phyloP scores from a whole-genome alignment of 2,797 vertebrate species.

The Gorsachius magnificus region DNA sequence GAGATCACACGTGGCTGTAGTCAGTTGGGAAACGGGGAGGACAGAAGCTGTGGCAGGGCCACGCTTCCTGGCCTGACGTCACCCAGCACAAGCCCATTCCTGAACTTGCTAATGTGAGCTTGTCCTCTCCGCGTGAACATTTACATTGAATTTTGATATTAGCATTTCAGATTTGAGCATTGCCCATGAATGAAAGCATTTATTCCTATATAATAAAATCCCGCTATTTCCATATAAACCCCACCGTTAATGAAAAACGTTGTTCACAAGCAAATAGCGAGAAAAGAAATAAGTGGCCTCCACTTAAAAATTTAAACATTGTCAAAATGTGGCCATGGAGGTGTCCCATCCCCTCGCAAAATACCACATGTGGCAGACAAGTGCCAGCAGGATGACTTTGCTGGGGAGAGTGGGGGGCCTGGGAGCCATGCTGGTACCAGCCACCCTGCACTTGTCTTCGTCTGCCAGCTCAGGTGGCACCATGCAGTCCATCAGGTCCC shows the following conservation, averaged over 20 bases:
- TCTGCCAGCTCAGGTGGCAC: background rate
- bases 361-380: background rate
- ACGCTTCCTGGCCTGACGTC: fast-evolving
- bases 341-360: background rate
- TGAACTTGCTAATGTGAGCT: background rate
- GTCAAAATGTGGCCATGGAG: background rate
- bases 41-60: background rate
- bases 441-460: conserved; percentile 18
- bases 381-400: background rate
- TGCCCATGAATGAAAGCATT: background rate
- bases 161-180: background rate
- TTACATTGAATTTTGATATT: background rate
- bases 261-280: background rate
- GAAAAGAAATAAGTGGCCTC: background rate
- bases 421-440: background rate
- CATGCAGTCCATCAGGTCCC: background rate
- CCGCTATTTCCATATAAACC: background rate
- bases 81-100: background rate
- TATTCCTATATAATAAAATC: background rate
- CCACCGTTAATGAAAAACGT: background rate
- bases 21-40: background rate
- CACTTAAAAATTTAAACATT: background rate
- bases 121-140: background rate
- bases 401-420: fast-evolving
- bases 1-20: background rate